Conservation (phyloP, 2,113 vertebrate species). For the Amphilophus citrinellus region DNA sequence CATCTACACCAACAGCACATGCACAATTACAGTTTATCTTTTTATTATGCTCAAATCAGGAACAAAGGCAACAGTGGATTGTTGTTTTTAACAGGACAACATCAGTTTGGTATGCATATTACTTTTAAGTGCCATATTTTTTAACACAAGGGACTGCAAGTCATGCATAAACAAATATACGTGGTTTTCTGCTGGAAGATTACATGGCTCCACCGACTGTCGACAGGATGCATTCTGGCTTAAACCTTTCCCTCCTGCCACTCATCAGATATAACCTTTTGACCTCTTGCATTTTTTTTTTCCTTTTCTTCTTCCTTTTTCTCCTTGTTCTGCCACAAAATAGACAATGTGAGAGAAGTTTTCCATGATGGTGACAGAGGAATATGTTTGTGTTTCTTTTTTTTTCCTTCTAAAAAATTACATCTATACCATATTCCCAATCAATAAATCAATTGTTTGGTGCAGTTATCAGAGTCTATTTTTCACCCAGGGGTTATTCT, state of each 20-base stretch:
- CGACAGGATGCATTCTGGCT: conserved; percentile 48
- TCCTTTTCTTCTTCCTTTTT: conserved; percentile 8
- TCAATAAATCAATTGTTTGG: background rate
- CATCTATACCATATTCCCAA: background rate
- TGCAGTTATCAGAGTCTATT: background rate
- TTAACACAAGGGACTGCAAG: background rate
- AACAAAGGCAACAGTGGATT: background rate
- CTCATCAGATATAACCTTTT: conserved; percentile 39
- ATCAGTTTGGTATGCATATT: background rate
- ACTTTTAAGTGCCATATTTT: background rate
- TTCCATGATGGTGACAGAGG: conserved; percentile 16
- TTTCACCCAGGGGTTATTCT: background rate
- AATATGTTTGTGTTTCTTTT: conserved; percentile 6
- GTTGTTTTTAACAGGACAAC: background rate
- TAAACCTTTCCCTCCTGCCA: conserved; percentile 59
- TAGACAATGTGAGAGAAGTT: background rate
- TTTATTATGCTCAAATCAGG: background rate
- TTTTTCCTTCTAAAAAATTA: background rate
- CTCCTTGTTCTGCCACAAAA: conserved; percentile 27
- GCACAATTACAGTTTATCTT: background rate
- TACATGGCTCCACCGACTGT: conserved; percentile 11
- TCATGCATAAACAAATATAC: background rate
- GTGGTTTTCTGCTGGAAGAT: background rate
- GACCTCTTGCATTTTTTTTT: conserved; percentile 28
- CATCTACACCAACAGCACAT: too few species aligned